phyloP scores from a whole-genome alignment of 2,797 vertebrate genomes.

The Lacerta agilis region DNA sequence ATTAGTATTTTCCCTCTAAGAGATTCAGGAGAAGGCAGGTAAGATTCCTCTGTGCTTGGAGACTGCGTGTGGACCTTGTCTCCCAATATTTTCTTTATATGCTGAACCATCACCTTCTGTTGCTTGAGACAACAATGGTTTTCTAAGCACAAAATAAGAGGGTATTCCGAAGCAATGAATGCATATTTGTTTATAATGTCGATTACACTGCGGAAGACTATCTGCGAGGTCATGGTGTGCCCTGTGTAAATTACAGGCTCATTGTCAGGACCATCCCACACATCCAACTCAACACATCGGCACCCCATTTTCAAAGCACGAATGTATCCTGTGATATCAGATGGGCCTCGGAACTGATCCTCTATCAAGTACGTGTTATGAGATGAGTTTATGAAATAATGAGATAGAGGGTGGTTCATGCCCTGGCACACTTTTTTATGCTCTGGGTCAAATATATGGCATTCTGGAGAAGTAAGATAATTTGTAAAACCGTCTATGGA shows the following conservation, averaged over 20 bases:
- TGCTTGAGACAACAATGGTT: conserved; percentile 97
- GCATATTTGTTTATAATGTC: conserved; percentile 97
- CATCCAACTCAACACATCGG: conserved; percentile 94
- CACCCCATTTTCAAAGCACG: conserved; percentile 98
- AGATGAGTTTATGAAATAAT: conserved; percentile 98
- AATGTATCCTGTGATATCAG: conserved; percentile 97
- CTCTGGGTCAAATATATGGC: conserved; percentile 97
- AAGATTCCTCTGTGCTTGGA: conserved; percentile 90
- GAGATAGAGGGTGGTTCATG: conserved; percentile 95
- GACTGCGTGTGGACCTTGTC: conserved; percentile 87
- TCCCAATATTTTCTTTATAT: conserved; percentile 95
- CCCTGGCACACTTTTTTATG: conserved; percentile 97
- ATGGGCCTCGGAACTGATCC: conserved; percentile 97
- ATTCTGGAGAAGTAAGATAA: conserved; percentile 96
- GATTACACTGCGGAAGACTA: conserved; percentile 93
- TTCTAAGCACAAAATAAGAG: conserved; percentile 94
- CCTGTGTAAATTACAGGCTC: conserved; percentile 98
- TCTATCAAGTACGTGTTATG: conserved; percentile 99
- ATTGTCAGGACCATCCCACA: conserved; percentile 95
- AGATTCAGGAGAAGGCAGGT: conserved; percentile 89
- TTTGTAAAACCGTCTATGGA: conserved; percentile 97
- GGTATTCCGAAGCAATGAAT: conserved; percentile 94
- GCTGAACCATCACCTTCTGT: conserved; percentile 96
- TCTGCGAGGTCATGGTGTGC: conserved; percentile 98
- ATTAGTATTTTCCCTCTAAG: conserved; percentile 93